Percentiles rank a stretch among this genome's conserved stretches.
phyloP scores from a whole-genome alignment of 2,797 vertebrate species.

The Urophycis tenuis region DNA sequence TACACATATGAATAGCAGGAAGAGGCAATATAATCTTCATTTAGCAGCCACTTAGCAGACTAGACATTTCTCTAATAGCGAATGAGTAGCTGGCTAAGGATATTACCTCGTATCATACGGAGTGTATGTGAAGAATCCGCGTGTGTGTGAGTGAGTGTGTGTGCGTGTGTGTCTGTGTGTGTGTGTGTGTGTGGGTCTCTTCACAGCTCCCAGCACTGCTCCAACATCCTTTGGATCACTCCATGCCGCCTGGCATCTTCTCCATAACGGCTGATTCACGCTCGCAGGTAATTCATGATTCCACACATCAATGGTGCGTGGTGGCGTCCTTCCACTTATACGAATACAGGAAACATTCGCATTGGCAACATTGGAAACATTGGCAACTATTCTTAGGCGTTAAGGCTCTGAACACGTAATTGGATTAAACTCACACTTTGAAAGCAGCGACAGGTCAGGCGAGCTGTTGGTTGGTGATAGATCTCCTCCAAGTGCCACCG shows the following conservation, averaged over 20 bases:
- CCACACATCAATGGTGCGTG: not conserved
- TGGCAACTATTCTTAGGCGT: slow-evolving; percentile 69
- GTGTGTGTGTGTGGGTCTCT: not conserved
- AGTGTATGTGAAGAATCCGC: not conserved
- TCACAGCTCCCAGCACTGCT: not conserved
- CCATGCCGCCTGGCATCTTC: not conserved
- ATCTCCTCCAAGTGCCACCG: slow-evolving; percentile 50
- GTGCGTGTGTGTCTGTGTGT: not conserved
- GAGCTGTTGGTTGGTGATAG: slow-evolving; percentile 44
- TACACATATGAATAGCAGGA: slow-evolving; percentile 1
- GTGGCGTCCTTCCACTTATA: not conserved
- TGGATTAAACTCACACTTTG: slow-evolving; percentile 69
- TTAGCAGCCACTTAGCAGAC: not conserved
- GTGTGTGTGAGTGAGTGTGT: not conserved
- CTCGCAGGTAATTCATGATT: not conserved
- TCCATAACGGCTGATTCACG: slow-evolving; percentile 3
- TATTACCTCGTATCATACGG: slow-evolving; percentile 1
- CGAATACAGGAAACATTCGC: slow-evolving; percentile 55
- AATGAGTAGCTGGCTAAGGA: not conserved
- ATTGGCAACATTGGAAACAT: too few relatives aligned
- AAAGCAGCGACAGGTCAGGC: slow-evolving; percentile 60
- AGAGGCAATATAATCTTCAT: not conserved
- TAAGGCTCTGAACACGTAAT: slow-evolving; percentile 69
- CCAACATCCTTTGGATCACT: not conserved
- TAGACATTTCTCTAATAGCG: not conserved